A percentile compares a stretch with the other conserved stretches of the same genome.
phyloP scores from a whole-genome alignment of 1,140 invertebrate species.

The Tribolium madens region DNA sequence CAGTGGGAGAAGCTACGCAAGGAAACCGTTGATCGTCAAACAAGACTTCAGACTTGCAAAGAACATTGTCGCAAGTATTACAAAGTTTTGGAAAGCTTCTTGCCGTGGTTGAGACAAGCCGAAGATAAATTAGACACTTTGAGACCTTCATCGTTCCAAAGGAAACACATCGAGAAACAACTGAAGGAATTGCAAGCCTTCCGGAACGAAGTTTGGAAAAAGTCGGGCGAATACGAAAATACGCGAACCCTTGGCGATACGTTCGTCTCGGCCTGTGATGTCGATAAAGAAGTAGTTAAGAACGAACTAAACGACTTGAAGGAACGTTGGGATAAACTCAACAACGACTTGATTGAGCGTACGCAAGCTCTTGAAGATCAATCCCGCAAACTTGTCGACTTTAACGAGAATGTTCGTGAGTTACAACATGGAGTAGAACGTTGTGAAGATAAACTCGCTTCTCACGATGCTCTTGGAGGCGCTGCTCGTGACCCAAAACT shows the following conservation, averaged over 20 bases:
- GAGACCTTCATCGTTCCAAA: slow-evolving; percentile 84
- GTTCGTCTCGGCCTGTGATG: slow-evolving; percentile 86
- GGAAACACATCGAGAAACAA: slow-evolving; percentile 89
- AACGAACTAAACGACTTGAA: slow-evolving; percentile 84
- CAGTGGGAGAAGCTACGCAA: slow-evolving; percentile 92
- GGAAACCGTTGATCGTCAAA: slow-evolving; percentile 86
- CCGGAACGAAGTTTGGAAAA: slow-evolving; percentile 92
- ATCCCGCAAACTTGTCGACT: slow-evolving; percentile 83
- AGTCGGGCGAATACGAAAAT: slow-evolving; percentile 92
- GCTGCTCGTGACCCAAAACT: slow-evolving; percentile 85
- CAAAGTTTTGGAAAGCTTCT: slow-evolving; percentile 84
- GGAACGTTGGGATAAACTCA: slow-evolving; percentile 90
- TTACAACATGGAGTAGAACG: slow-evolving; percentile 84
- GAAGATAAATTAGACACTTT: slow-evolving; percentile 87
- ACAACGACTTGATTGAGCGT: slow-evolving; percentile 78
- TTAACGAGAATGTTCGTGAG: slow-evolving; percentile 86
- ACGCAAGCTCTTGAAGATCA: slow-evolving; percentile 88
- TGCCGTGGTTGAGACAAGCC: slow-evolving; percentile 88
- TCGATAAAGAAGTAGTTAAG: slow-evolving; percentile 90
- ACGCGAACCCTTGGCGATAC: slow-evolving; percentile 87
- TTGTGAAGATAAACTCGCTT: slow-evolving; percentile 88
- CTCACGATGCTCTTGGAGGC: slow-evolving; percentile 83
- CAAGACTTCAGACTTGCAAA: slow-evolving; percentile 85
- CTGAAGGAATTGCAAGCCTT: slow-evolving; percentile 90
- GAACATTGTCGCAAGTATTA: slow-evolving; percentile 94